phyloP scores from a whole-genome alignment of 2,888 invertebrate species.

The Megastigmus dorsalis region DNA sequence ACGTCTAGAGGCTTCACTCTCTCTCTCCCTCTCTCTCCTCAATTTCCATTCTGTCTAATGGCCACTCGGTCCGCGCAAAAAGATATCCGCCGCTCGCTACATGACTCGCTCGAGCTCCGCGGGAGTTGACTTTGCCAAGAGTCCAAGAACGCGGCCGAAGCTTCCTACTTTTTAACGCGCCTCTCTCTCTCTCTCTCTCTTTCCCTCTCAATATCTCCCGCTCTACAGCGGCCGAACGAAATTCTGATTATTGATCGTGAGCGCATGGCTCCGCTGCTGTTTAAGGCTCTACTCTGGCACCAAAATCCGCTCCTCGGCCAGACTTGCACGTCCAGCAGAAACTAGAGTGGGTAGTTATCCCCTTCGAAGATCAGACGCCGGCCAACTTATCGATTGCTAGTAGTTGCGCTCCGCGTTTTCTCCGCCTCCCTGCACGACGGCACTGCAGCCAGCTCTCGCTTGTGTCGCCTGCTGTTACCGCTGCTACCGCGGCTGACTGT shows the following conservation, averaged over 20 bases:
- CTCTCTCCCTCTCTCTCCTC: too few species aligned
- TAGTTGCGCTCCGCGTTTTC: slow-evolving; percentile 1
- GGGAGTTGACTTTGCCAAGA: too few species aligned
- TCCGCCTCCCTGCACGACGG: background rate
- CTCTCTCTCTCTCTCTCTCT: background rate
- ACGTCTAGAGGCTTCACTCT: too few species aligned
- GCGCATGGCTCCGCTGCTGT: too few species aligned
- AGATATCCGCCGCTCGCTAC: too few species aligned
- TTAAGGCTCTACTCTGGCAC: slow-evolving; percentile 63
- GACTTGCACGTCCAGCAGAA: slow-evolving; percentile 53
- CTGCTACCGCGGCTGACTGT: slow-evolving; percentile 56
- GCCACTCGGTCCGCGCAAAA: too few species aligned
- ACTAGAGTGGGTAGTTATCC: slow-evolving; percentile 59
- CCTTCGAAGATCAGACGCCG: slow-evolving; percentile 60
- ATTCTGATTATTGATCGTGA: slow-evolving; percentile 44
- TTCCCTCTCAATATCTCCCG: too few species aligned
- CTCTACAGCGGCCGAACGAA: background rate
- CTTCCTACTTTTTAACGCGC: too few species aligned
- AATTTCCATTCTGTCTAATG: too few species aligned
- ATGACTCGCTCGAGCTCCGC: too few species aligned
- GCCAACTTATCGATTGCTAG: slow-evolving; percentile 62
- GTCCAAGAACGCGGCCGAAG: background rate
- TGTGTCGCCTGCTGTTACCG: background rate
- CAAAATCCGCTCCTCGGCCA: slow-evolving; percentile 58
- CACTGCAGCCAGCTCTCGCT: background rate